phyloP scores from a whole-genome alignment of 2,888 invertebrate genomes.

The Cyaniris semiargus region DNA sequence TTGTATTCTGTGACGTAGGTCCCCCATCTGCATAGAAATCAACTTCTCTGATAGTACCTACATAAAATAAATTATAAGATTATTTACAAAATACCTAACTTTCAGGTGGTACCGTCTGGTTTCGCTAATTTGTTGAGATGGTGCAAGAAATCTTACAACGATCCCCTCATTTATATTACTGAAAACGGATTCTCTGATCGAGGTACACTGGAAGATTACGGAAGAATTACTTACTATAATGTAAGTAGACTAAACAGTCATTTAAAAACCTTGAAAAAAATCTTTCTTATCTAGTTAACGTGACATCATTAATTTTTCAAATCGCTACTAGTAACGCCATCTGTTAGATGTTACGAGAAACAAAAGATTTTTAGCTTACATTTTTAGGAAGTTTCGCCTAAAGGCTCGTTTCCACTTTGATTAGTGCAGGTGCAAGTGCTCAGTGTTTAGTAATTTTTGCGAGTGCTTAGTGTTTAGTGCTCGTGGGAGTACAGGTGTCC shows the following conservation, averaged over 20 bases:
- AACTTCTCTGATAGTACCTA: too few relatives aligned
- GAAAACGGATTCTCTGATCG: conserved; percentile 82
- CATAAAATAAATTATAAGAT: not conserved
- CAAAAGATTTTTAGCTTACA: not conserved
- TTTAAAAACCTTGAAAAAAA: not conserved
- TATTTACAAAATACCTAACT: conserved; percentile 25
- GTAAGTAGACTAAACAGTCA: conserved; percentile 53
- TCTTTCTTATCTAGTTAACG: not conserved
- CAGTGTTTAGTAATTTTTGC: too few relatives aligned
- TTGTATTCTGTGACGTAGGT: too few relatives aligned
- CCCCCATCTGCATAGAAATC: too few relatives aligned
- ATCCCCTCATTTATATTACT: conserved; percentile 80
- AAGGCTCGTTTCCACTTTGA: too few relatives aligned
- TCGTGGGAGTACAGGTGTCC: too few relatives aligned
- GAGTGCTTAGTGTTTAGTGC: too few relatives aligned
- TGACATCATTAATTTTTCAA: not conserved
- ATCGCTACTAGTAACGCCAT: not conserved
- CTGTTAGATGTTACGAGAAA: not conserved
- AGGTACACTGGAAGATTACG: conserved; percentile 69
- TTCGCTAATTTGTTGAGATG: conserved; percentile 80
- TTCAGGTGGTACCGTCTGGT: conserved; percentile 80
- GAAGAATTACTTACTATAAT: conserved; percentile 75
- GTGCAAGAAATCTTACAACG: conserved; percentile 80
- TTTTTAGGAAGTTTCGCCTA: not conserved
- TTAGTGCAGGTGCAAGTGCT: too few relatives aligned